Evolutionary conservation across 2,888 invertebrate species (phyloP), one percentile per base, ranked within the genome.

Genomic region (Apamea crenata): DNA sequence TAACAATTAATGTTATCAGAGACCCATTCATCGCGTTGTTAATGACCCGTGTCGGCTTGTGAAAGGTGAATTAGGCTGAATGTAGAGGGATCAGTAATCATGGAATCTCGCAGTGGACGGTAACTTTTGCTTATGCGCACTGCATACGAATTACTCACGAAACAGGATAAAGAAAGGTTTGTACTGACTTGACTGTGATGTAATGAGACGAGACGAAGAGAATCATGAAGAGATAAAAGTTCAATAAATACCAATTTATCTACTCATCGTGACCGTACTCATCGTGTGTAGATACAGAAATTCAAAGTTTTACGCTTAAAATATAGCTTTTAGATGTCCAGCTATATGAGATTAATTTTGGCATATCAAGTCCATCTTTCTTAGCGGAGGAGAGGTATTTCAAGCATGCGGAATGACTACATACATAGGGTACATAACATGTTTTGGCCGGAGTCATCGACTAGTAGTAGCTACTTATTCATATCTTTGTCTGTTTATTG

Each of bases 61-160:
- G 61, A 76, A 79, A 78, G 65, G 69, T 56, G 36, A 50, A 70
- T 78, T 73, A 65, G 18, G 53, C 56, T 74, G 72, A 75, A 69
- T 75, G 65, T 70, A 53, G 44, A 74, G 68, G 32, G 50, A 77
- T 32, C 61, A 40, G 75, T 77, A 71, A 84, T 66, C 32, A 84
- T 44, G 66, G 68, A 56, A 80, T 67, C 68, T 66, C 63, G 50
- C 65, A 59, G 61, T 29, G 44, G 68, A 72, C 36, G 18, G 74
- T 53, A 25, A n/a, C n/a, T 36, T 76, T 66, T 69, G 66, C 47
- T 1, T 44, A 16, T 61, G 73, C 32, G 67, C 69, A 61, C 63
- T 59, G 81, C 87, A 87, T 87, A 85, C 69, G 40, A 78, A 85
- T 77, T 65, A 75, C 44, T 40, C 40, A 75, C 61, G 61, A 65